Percentiles rank a stretch among this genome's conserved stretches.
Conservation (phyloP, 2,797 vertebrate species). For the Rhadinocentrus ornatus region DNA sequence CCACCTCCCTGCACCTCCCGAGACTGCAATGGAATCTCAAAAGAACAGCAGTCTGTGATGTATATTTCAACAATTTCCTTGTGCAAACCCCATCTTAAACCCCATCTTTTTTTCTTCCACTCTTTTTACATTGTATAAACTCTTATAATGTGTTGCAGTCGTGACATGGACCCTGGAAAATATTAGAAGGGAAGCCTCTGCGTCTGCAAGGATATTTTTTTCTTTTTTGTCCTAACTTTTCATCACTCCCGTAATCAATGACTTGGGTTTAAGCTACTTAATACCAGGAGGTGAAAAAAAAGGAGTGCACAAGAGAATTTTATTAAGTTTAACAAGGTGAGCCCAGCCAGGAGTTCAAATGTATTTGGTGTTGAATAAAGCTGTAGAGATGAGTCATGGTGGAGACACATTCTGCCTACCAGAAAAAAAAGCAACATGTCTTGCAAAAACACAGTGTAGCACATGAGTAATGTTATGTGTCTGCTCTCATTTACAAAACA, state of each 20-base stretch:
- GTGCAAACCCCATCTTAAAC: slow-evolving; percentile 50
- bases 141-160: slow-evolving; percentile 49
- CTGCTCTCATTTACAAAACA: slow-evolving; percentile 27
- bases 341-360: slow-evolving; percentile 36
- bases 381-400: slow-evolving; percentile 43
- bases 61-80: slow-evolving; percentile 76
- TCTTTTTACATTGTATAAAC: slow-evolving; percentile 14
- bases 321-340: slow-evolving; percentile 36
- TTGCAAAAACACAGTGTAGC: slow-evolving; percentile 12
- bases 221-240: slow-evolving; percentile 41
- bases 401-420: slow-evolving; percentile 21
- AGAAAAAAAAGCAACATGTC: slow-evolving; percentile 23
- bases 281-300: slow-evolving; percentile 42
- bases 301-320: slow-evolving; percentile 19
- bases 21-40: slow-evolving; percentile 64
- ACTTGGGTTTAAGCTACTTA: slow-evolving; percentile 35
- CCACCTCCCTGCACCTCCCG: slow-evolving; percentile 64
- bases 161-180: slow-evolving; percentile 58
- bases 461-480: slow-evolving; percentile 27
- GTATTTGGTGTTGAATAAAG: slow-evolving; percentile 25
- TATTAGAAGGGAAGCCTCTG: slow-evolving; percentile 31
- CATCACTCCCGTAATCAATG: slow-evolving; percentile 53
- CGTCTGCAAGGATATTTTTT: slow-evolving; percentile 9
- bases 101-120: slow-evolving; percentile 9
- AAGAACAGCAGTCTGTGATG: slow-evolving; percentile 73